These are phyloP conservation scores for Pseudois nayaur DNA, from an alignment of 2,113 vertebrate genomes.

Conservation along the genomic window DNA sequence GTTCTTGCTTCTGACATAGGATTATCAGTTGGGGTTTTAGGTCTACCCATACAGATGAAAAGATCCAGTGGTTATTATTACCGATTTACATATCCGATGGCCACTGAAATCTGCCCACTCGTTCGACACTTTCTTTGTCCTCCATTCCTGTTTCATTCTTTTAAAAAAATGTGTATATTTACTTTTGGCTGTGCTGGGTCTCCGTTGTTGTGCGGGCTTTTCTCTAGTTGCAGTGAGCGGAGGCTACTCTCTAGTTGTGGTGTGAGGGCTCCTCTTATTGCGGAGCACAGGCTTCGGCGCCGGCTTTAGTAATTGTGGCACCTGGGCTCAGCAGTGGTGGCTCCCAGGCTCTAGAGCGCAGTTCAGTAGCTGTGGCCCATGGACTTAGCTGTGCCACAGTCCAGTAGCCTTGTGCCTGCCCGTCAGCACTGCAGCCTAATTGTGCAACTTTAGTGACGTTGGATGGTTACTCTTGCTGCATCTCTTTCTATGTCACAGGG, in stretches of 20 bases:
- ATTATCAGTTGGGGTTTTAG: not conserved
- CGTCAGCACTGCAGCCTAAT: not conserved
- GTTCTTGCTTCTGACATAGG: not conserved
- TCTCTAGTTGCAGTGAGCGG: not conserved
- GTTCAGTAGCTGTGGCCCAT: not conserved
- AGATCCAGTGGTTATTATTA: not conserved
- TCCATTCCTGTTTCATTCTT: not conserved
- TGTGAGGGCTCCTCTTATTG: not conserved
- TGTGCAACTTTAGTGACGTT: not conserved
- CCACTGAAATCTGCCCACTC: not conserved
- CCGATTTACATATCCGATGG: not conserved
- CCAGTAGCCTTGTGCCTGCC: not conserved
- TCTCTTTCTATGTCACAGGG: fast-evolving
- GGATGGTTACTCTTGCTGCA: not conserved
- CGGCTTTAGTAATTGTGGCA: not conserved
- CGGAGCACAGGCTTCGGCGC: not conserved
- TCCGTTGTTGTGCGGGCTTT: not conserved
- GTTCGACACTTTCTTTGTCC: not conserved
- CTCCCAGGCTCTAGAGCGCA: not conserved
- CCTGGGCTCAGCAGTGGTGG: not conserved
- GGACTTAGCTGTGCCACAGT: not conserved
- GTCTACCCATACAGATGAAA: not conserved
- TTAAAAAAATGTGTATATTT: not conserved
- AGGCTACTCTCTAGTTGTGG: not conserved
- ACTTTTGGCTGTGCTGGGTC: not conserved